These are phyloP conservation scores for Haemorhous mexicanus DNA, from an alignment of 2,113 vertebrate genomes.

Conservation along the genomic window DNA sequence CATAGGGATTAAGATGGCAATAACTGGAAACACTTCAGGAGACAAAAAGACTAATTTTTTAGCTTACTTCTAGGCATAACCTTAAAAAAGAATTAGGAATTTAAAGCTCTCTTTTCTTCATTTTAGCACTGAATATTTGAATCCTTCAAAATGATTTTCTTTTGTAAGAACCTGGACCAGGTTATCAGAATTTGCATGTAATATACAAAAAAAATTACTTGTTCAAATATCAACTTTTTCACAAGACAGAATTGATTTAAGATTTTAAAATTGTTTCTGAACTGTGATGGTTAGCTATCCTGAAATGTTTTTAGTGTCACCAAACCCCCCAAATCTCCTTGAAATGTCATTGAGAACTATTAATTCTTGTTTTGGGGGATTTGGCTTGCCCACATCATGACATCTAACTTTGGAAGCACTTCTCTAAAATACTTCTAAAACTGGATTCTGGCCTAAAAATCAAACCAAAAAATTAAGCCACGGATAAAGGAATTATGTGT, in stretches of 20 bases:
- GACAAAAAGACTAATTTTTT: neutral
- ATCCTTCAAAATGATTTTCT: neutral
- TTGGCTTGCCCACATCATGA: neutral
- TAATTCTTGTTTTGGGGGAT: neutral
- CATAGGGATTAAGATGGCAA: neutral
- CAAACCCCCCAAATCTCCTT: rapidly evolving
- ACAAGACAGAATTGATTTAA: neutral
- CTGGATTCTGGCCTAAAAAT: neutral
- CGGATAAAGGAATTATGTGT: neutral
- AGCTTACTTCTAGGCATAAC: neutral
- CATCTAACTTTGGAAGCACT: neutral
- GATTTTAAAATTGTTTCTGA: neutral
- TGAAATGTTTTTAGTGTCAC: neutral
- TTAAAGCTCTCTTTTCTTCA: neutral
- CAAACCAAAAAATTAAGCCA: neutral
- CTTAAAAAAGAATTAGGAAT: neutral
- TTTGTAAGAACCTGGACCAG: neutral
- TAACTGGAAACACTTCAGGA: neutral
- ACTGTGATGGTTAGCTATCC: neutral
- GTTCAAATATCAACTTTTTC: neutral
- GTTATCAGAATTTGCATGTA: neutral
- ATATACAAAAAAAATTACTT: neutral
- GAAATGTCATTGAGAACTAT: neutral
- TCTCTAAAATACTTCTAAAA: neutral
- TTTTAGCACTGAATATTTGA: neutral